Percentiles rank a stretch among this genome's conserved stretches.
phyloP scores from a whole-genome alignment of 2,888 invertebrate species.

The Brachynemurus nebulosus region DNA sequence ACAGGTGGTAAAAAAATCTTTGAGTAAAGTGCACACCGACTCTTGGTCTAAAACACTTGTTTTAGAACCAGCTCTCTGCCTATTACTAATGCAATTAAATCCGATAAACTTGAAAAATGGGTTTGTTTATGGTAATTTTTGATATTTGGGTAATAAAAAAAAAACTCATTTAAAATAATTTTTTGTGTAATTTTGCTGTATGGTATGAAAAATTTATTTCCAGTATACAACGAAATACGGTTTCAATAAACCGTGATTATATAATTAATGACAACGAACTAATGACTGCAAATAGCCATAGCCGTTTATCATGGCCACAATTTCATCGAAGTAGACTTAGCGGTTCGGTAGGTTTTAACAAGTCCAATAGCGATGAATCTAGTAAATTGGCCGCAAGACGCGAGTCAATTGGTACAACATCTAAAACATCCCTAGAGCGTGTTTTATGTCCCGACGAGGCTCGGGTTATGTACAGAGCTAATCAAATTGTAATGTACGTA shows the following conservation, averaged over 20 bases:
- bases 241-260: constrained; percentile 25
- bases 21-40: no score
- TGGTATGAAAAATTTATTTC: no score
- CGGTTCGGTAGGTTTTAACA: constrained; percentile 10
- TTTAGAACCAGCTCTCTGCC: no score
- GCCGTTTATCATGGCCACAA: constrained; percentile 44
- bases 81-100: no score
- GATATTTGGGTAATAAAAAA: background rate
- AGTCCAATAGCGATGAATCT: constrained; percentile 24
- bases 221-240: constrained; percentile 32
- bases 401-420: constrained; percentile 27
- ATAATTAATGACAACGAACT: constrained; percentile 35
- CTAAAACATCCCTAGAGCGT: constrained; percentile 37
- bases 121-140: background rate
- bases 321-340: constrained; percentile 24
- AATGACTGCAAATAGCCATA: constrained; percentile 34
- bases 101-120: constrained; percentile 8
- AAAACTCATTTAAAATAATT: background rate
- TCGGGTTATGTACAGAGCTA: constrained; percentile 71
- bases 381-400: constrained; percentile 24
- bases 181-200: background rate
- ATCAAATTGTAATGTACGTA: constrained; percentile 79
- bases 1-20: no score
- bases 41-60: no score
- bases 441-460: constrained; percentile 56